Base-by-base conservation (phyloP, 30 jellyfish, hydroid and myxozoan species). In the Calvadosia cruxmelitensis region DNA sequence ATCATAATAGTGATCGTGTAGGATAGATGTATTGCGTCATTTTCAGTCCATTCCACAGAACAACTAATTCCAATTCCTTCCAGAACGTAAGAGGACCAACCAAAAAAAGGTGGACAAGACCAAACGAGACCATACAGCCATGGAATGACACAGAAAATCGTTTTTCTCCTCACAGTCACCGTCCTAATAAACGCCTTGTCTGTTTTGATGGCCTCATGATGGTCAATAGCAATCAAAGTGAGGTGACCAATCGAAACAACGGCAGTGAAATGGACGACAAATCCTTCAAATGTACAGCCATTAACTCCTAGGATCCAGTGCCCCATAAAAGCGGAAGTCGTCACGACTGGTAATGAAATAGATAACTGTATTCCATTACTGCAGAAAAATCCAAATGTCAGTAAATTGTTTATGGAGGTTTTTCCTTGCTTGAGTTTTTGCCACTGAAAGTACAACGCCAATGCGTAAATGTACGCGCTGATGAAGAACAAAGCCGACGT, bases 51-150 rank as follows among this genome's bases (percentile, higher is more conserved):
- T 1, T 75, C 68, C n/a, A 78, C 70, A 48, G 92, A 69, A 49
- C 92, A 78, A 48, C 92, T 70, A 15, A 78, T 48, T 1, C 68
- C 52, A 27, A 78, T 29, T 1, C 92, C 92, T 35, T 78, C 92
- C 13, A 29, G 67, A 24, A 49, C 83, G 30, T 78, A 78, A 33
- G 64, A 71, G 12, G 76, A 65, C 92, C 92, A 78, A 3, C 82
- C 82, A 29, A 61, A 30, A 33, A 78, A 52, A 1, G 92, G 92
- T 13, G 53, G 50, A 2, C 35, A 27, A 27, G 80, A 51, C 92
- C 92, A 78, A 67, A 78, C 28, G 23, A 78, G 30, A 12, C 92
- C 92, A 23, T 78, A 70, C 51, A 63, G 1, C 92, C 82, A 69
- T 1, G 36, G 49, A 1, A 63, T 49, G 20, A 48, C 32, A 24